These are phyloP conservation scores for Catagonus wagneri DNA, from an alignment of 2,113 vertebrate genomes.

Conservation along the genomic window DNA sequence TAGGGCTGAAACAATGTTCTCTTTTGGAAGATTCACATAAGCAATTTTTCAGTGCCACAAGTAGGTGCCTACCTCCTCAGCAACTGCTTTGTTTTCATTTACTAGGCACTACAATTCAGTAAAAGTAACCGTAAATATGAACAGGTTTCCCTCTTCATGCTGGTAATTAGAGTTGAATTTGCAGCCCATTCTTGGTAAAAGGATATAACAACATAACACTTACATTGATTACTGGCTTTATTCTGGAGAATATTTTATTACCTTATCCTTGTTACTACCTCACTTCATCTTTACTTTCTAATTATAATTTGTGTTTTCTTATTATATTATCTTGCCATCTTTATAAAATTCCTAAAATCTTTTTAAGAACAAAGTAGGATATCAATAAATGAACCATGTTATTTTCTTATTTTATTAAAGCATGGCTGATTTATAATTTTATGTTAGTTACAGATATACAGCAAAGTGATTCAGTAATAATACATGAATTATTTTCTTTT, in stretches of 20 bases:
- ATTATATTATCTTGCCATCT: background rate
- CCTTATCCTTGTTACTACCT: background rate
- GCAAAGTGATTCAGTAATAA: background rate
- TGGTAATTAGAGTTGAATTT: background rate
- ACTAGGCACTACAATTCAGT: background rate
- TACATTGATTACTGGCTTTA: background rate
- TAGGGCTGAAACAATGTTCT: background rate
- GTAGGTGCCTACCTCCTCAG: background rate
- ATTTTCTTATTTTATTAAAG: background rate
- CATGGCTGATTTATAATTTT: background rate
- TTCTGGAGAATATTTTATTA: background rate
- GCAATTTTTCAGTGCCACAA: background rate
- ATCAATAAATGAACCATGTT: background rate
- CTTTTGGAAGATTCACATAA: background rate
- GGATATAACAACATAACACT: background rate
- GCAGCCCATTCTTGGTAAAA: background rate
- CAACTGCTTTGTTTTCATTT: conserved; percentile 14
- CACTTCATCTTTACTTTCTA: background rate
- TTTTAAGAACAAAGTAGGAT: background rate
- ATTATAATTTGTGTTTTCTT: background rate
- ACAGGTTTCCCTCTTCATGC: background rate
- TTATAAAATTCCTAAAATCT: background rate
- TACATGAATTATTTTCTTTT: too few species aligned
- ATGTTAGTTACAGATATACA: background rate
- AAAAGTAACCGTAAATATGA: background rate